These are phyloP conservation scores for Augiades crinisus DNA, from an alignment of 2,888 invertebrate genomes.

Conservation along the genomic window DNA sequence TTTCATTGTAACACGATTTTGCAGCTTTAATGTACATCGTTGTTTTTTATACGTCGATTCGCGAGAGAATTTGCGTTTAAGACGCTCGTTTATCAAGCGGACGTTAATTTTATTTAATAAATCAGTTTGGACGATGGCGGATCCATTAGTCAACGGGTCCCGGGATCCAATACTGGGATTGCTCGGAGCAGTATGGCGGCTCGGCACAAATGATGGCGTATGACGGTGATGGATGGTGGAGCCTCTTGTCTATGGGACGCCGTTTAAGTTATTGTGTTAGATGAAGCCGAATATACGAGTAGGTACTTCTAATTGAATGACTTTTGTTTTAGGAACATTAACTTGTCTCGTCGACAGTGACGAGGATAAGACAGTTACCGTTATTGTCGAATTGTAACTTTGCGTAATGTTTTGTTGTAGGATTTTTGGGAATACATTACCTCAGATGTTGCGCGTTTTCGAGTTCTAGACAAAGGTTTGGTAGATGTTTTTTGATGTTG, in stretches of 20 bases:
- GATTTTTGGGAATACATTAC: too few species aligned
- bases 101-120: constrained; percentile 75
- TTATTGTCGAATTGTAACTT: neutral
- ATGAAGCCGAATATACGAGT: constrained; percentile 33
- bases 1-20: constrained; percentile 23
- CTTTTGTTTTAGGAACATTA: constrained; percentile 29
- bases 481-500: too few species aligned
- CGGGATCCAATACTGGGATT: constrained; percentile 55
- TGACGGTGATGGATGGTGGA: constrained; percentile 67
- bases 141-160: constrained; percentile 61
- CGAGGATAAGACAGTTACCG: neutral
- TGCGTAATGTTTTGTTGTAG: too few species aligned
- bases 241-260: constrained; percentile 40
- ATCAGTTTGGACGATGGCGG: constrained; percentile 60
- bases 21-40: constrained; percentile 40
- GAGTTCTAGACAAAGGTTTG: too few species aligned
- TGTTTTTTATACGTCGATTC: constrained; percentile 35
- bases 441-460: too few species aligned
- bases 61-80: constrained; percentile 53
- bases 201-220: constrained; percentile 59
- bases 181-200: constrained; percentile 43
- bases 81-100: constrained; percentile 59
- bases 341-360: constrained; percentile 13
- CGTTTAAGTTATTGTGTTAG: constrained; percentile 43
- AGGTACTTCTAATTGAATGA: constrained; percentile 32